phyloP scores from a whole-genome alignment of 2,797 vertebrate genomes.

The Phrynocephalus guinanensis region DNA sequence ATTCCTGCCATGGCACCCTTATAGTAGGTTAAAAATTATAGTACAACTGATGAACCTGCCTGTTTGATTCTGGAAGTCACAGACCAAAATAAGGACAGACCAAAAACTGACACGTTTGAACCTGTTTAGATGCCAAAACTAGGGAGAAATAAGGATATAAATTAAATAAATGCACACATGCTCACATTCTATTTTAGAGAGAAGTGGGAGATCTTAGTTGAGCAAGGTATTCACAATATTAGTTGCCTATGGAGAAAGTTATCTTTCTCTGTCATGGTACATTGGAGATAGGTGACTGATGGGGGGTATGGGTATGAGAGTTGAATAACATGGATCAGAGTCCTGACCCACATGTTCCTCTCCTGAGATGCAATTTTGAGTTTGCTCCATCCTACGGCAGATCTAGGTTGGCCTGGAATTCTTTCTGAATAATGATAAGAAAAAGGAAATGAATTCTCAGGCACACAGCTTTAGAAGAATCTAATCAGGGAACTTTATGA shows the following conservation, averaged over 20 bases:
- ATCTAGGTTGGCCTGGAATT: slow-evolving; percentile 46
- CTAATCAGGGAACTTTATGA: slow-evolving; percentile 66
- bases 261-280: not conserved
- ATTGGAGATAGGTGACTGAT: not conserved
- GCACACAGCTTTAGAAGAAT: slow-evolving; percentile 50
- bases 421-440: slow-evolving; percentile 38
- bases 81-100: too few relatives aligned
- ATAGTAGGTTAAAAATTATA: not conserved
- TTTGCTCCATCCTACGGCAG: fast-evolving
- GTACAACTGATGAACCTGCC: not conserved
- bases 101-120: too few relatives aligned
- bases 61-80: too few relatives aligned
- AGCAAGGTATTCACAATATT: not conserved
- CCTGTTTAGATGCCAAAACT: too few relatives aligned
- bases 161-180: too few relatives aligned
- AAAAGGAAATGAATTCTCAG: slow-evolving; percentile 67
- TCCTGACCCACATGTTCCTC: not conserved
- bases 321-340: not conserved
- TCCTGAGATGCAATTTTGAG: fast-evolving
- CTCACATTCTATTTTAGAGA: not conserved
- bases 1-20: not conserved
- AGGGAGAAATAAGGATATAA: too few relatives aligned
- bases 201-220: not conserved
- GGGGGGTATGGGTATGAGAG: not conserved
- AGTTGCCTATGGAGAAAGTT: not conserved